Conservation (phyloP, 2,888 invertebrate genomes). For the Bursaphelenchus okinawaensis region DNA sequence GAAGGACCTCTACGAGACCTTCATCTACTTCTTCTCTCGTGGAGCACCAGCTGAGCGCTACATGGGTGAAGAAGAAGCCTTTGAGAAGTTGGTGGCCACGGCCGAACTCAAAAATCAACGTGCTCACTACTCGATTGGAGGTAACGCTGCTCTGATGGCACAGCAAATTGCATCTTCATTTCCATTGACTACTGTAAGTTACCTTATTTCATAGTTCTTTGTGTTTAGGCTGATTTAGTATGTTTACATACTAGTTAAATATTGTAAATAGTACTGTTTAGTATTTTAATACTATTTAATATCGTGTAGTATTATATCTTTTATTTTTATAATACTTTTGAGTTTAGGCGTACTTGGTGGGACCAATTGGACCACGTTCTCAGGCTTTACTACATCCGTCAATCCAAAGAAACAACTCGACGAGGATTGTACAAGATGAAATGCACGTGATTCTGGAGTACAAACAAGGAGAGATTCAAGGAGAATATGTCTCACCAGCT, state of each 20-base stretch:
- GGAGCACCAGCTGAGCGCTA: slow-evolving; percentile 61
- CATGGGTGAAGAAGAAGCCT: slow-evolving; percentile 45
- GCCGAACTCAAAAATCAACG: slow-evolving; percentile 34
- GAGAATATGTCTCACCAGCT: slow-evolving; percentile 57
- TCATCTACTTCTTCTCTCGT: slow-evolving; percentile 59
- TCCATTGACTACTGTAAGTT: slow-evolving; percentile 57
- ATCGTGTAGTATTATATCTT: not conserved
- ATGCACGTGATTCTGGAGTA: slow-evolving; percentile 62
- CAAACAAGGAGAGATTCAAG: slow-evolving; percentile 59
- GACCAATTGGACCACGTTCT: slow-evolving; percentile 61
- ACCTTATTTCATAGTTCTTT: not conserved
- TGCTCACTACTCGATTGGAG: slow-evolving; percentile 59
- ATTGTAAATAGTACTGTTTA: too few relatives aligned
- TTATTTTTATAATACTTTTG: not conserved
- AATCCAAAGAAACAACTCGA: slow-evolving; percentile 58
- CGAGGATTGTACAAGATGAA: slow-evolving; percentile 58
- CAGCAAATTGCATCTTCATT: slow-evolving; percentile 59
- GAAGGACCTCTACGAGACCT: slow-evolving; percentile 59
- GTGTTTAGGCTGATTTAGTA: too few relatives aligned
- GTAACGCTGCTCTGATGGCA: slow-evolving; percentile 62
- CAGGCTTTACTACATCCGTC: slow-evolving; percentile 58
- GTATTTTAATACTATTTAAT: too few relatives aligned
- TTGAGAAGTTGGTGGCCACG: slow-evolving; percentile 38
- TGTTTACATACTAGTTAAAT: too few relatives aligned
- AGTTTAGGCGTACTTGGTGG: slow-evolving; percentile 60